Evolutionary conservation across 2,797 vertebrate genomes (phyloP).

Genomic region (Limosa lapponica): DNA sequence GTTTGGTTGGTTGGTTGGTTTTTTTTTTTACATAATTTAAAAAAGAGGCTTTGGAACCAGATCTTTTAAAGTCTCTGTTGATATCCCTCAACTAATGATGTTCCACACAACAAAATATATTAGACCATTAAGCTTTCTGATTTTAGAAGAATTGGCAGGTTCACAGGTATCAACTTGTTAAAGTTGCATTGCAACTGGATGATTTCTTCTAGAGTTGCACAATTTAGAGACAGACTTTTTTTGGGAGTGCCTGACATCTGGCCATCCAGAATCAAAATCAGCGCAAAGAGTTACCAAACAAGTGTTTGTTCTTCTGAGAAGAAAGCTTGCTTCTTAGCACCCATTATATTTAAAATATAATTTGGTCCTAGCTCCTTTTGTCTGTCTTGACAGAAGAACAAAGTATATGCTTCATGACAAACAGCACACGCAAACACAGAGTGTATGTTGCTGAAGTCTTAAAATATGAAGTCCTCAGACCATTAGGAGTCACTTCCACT

Average conservation of each 20-base stretch:
- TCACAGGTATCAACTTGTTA: background rate
- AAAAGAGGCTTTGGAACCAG: background rate
- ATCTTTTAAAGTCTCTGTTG: background rate
- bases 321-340: background rate
- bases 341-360: background rate
- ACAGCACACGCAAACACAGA: background rate
- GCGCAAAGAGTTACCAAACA: background rate
- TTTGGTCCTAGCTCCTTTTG: background rate
- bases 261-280: background rate
- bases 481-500: background rate
- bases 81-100: background rate
- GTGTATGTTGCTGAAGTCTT: background rate
- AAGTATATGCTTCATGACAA: background rate
- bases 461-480: background rate
- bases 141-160: background rate
- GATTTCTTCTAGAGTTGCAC: background rate
- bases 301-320: background rate
- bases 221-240: background rate
- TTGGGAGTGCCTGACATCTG: background rate
- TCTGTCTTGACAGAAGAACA: background rate
- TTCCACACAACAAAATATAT: background rate
- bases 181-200: background rate
- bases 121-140: accelerated
- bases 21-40: background rate
- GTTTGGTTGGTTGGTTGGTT: background rate